phyloP scores from a whole-genome alignment of 2,113 vertebrate genomes.

The Morone saxatilis region DNA sequence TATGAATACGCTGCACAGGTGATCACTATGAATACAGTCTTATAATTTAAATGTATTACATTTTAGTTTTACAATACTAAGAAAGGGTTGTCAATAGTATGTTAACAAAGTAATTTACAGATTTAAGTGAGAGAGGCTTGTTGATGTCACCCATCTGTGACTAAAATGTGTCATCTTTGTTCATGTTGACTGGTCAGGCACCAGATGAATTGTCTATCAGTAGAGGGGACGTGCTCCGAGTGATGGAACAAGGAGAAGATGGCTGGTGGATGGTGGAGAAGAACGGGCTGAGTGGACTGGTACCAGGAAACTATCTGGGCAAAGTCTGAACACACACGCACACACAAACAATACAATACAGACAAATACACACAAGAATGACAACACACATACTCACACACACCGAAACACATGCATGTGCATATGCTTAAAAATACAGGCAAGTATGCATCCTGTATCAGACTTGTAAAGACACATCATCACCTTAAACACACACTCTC shows the following conservation, averaged over 20 bases:
- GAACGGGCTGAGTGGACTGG: slow-evolving; percentile 87
- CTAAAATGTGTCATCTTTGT: slow-evolving; percentile 30
- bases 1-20: slow-evolving; percentile 77
- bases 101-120: not conserved
- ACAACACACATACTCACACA: not conserved
- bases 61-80: no score
- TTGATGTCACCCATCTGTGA: not conserved
- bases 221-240: slow-evolving; percentile 87
- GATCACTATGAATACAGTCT: not conserved
- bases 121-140: not conserved
- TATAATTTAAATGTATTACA: no score
- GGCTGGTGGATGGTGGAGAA: slow-evolving; percentile 94
- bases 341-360: not conserved
- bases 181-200: slow-evolving; percentile 80
- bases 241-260: slow-evolving; percentile 87
- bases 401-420: not conserved
- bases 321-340: slow-evolving; percentile 81
- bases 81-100: not conserved
- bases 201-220: slow-evolving; percentile 90
- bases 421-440: not conserved
- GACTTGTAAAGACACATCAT: not conserved
- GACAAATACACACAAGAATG: not conserved
- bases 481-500: not conserved
- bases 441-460: not conserved
- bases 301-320: slow-evolving; percentile 92